Percentiles rank a stretch among this genome's conserved stretches.
Conservation (phyloP, 2,888 invertebrate species). For the Tipula helvola region DNA sequence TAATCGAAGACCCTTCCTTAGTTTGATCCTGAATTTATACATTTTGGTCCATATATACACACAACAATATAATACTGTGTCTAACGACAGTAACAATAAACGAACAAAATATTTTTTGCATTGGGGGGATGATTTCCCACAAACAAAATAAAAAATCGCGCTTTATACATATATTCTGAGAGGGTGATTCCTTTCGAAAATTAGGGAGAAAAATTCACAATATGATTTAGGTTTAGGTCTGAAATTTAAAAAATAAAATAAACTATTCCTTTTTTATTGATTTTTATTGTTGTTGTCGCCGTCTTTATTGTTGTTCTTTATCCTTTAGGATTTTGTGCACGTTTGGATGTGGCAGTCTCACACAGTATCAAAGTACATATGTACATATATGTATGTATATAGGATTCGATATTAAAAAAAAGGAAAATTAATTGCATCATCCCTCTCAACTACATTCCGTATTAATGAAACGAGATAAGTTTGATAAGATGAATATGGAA, state of each 20-base stretch:
- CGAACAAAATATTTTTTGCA: not conserved
- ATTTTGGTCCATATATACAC: not conserved
- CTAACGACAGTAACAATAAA: not conserved
- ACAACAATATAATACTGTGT: not conserved
- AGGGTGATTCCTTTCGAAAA: slow-evolving; percentile 4
- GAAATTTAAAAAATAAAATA: not conserved
- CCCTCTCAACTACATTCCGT: not conserved
- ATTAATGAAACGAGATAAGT: not conserved
- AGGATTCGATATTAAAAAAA: not conserved
- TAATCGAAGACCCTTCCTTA: not conserved
- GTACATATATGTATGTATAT: not conserved
- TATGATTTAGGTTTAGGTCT: not conserved
- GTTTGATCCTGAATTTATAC: not conserved
- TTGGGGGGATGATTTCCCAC: not conserved
- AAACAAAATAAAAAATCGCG: not conserved
- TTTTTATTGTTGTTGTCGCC: not conserved
- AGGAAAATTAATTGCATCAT: not conserved
- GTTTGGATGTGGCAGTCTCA: not conserved
- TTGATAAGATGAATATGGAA: not conserved
- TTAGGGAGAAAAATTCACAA: not conserved
- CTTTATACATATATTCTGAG: not conserved
- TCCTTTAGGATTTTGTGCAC: not conserved
- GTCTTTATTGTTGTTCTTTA: not conserved
- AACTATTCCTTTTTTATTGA: slow-evolving; percentile 4
- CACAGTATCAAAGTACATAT: not conserved